A percentile compares a stretch with the other conserved stretches of the same genome.
Conservation (phyloP, 2,113 vertebrate species). For the Varanus salvator region DNA sequence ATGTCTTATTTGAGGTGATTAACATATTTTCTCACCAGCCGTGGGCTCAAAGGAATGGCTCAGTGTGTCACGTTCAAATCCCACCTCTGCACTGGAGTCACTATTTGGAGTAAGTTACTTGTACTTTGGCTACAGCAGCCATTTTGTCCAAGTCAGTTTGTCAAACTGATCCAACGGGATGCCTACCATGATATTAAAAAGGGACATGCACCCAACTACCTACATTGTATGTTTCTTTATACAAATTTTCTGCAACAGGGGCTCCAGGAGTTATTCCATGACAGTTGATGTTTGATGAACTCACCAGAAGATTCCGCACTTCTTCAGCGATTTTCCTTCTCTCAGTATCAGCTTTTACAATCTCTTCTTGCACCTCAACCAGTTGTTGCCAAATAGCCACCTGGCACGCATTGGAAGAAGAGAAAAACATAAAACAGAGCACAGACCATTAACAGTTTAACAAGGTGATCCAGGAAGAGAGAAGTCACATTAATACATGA, state of each 20-base stretch:
- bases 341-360: conserved; percentile 77
- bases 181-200: neutral
- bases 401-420: conserved; percentile 61
- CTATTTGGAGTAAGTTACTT: too few relatives aligned
- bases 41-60: too few relatives aligned
- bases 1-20: too few relatives aligned
- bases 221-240: neutral
- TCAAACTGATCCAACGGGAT: too few relatives aligned
- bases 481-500: neutral
- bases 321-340: conserved; percentile 75
- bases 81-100: too few relatives aligned
- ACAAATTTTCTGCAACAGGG: neutral
- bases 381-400: conserved; percentile 83
- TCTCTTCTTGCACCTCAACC: conserved; percentile 74
- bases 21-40: too few relatives aligned
- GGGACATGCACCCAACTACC: too few relatives aligned
- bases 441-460: neutral
- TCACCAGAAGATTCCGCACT: conserved; percentile 81
- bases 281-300: neutral
- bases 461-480: neutral
- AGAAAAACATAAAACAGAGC: neutral
- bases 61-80: too few relatives aligned
- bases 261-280: neutral
- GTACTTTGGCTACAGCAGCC: too few relatives aligned
- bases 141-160: too few relatives aligned